These are phyloP conservation scores for Butastur rufipennis DNA, from an alignment of 2,113 vertebrate genomes.

Conservation along the genomic window DNA sequence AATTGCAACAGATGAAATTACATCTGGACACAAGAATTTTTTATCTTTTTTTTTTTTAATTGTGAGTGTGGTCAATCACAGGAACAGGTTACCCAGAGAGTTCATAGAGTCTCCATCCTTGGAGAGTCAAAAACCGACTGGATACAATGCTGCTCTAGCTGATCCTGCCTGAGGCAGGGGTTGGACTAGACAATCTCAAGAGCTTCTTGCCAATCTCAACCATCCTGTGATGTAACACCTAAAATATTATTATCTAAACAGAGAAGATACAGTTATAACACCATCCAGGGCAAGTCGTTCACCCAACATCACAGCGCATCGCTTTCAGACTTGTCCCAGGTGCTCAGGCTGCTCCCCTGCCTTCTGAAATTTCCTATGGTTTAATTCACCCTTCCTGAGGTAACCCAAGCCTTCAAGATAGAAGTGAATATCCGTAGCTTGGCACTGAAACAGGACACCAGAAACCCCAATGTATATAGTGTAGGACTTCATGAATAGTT, in stretches of 20 bases:
- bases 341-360: not conserved
- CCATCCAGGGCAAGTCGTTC: not conserved
- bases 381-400: not conserved
- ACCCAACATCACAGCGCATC: accelerated
- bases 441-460: not conserved
- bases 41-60: not conserved
- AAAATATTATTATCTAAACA: not conserved
- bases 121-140: not conserved
- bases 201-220: not conserved
- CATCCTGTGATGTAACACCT: not conserved
- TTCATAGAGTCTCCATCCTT: not conserved
- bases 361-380: not conserved
- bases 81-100: not conserved
- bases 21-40: not conserved
- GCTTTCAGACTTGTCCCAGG: not conserved
- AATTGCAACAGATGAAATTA: not conserved
- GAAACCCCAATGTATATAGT: not conserved
- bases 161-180: not conserved
- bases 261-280: not conserved
- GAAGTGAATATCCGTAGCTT: not conserved
- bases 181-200: not conserved
- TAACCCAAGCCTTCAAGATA: not conserved
- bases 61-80: not conserved
- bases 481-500: not conserved
- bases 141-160: not conserved